Evolutionary conservation across 2,888 invertebrate species (phyloP).

Genomic region (Spialia ferax): DNA sequence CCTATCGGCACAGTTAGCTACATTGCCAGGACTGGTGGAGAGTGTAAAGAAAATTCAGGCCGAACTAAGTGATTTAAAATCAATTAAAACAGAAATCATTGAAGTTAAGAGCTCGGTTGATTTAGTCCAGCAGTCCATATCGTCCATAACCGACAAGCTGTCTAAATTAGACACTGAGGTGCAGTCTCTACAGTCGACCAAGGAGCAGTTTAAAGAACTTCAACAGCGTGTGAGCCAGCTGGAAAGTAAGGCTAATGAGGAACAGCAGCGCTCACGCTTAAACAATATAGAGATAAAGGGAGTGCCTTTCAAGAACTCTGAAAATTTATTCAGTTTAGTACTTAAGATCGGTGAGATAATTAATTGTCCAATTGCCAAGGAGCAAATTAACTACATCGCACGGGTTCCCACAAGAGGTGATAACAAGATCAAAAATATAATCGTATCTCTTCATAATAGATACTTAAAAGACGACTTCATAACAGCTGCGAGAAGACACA

Average conservation of each 20-base stretch:
- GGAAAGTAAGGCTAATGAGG: too few species aligned
- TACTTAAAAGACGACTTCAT: constrained; percentile 20
- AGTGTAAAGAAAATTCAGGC: constrained; percentile 1
- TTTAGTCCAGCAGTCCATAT: background rate
- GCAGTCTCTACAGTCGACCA: too few species aligned
- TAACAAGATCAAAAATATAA: constrained; percentile 13
- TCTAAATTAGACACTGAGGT: background rate
- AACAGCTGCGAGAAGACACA: background rate
- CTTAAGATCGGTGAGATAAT: background rate
- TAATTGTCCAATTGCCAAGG: background rate
- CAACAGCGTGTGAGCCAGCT: background rate
- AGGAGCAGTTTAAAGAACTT: background rate
- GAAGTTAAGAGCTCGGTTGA: background rate
- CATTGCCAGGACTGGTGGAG: background rate
- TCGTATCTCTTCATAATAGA: background rate
- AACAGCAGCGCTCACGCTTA: too few species aligned
- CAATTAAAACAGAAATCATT: background rate
- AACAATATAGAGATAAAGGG: too few species aligned
- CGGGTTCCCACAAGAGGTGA: constrained; percentile 7
- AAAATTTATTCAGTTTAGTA: background rate
- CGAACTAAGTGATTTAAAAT: background rate
- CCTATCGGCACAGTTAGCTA: constrained; percentile 2
- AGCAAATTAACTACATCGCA: constrained; percentile 2
- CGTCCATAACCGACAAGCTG: constrained; percentile 3
- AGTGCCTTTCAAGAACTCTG: background rate